Evolutionary conservation across 2,888 invertebrate species (phyloP), one percentile per base, ranked within the genome.

Genomic region (Emmelina monodactyla): DNA sequence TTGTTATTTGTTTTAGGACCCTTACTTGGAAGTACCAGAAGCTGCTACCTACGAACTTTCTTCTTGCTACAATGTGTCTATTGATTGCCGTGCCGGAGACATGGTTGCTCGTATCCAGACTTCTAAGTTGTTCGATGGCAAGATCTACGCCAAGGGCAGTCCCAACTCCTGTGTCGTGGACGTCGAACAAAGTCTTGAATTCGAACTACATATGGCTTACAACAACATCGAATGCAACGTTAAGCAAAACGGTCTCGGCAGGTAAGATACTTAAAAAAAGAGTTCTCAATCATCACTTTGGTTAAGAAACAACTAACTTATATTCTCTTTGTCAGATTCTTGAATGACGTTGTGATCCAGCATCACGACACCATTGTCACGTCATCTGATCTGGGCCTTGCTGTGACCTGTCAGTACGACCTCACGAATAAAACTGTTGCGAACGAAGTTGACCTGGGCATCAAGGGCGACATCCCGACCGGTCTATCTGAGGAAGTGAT

Each of bases 321-420:
- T 6, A 19, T 9, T 9, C 19, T 6, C 9, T 19, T 6, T 60
- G 62, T 11, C 56, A 81, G 81, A 56, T 92, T 91, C 62, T 84
- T 93, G 58, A 95, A 94, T 68, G 95, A 95, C 70, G 93, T 94
- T 42, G 91, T 95, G 37, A 94, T 96, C 55, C 95, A 96, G 64
- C 94, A 95, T 75, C 95, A 96, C 78, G 94, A 94, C 62, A 93
- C 93, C 58, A 95, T 96, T 54, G 94, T 96, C 44, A 96, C 95
- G 45, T 93, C 92, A 43, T 92, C 94, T 33, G 95, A 96, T 84
- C 84, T 96, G 54, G 95, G 95, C 25, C 83, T 95, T 36, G 93
- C 94, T 31, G 93, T 96, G 40, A 92, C 94, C 46, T 96, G 95
- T 68, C 94, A 95, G 62, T 95, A 95, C 70, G 95, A 95, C 65